Percentiles rank a stretch among this genome's conserved stretches.
Conservation (phyloP, 2,113 vertebrate genomes). For the Tympanuchus pallidicinctus region DNA sequence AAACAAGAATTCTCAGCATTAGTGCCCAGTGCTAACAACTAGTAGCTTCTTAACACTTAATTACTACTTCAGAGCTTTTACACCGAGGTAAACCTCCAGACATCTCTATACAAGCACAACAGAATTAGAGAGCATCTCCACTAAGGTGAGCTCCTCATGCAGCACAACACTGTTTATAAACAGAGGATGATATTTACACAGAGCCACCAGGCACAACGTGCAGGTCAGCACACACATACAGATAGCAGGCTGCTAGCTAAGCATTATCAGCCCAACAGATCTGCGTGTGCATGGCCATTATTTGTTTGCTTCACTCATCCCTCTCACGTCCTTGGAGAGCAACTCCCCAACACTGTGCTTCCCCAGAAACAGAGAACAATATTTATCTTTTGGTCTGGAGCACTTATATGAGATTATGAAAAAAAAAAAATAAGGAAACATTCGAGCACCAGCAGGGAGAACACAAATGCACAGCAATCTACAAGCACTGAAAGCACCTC, state of each 20-base stretch:
- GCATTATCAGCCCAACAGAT: background rate
- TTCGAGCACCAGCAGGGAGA: background rate
- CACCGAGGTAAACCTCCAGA: background rate
- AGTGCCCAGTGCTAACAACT: constrained; percentile 50
- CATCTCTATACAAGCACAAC: background rate
- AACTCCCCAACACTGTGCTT: background rate
- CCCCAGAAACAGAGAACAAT: background rate
- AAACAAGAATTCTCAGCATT: constrained; percentile 72
- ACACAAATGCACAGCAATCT: background rate
- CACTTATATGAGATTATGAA: background rate
- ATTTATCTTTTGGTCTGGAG: background rate
- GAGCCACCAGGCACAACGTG: background rate
- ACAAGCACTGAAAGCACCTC: background rate
- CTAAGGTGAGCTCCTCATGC: background rate
- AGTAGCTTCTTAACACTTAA: background rate
- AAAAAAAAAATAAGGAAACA: background rate
- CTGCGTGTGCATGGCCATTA: fast-evolving
- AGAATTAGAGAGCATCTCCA: background rate
- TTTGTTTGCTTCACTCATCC: background rate
- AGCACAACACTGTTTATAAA: background rate
- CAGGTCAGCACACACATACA: background rate
- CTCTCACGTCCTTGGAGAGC: background rate
- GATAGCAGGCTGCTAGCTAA: background rate
- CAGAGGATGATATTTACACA: background rate
- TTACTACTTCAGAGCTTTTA: background rate